Percentiles rank a stretch among this genome's conserved stretches.
These are phyloP conservation scores for Muricea muricata DNA, from an alignment of 92 coral and sea anemone species.

Conservation along the genomic window DNA sequence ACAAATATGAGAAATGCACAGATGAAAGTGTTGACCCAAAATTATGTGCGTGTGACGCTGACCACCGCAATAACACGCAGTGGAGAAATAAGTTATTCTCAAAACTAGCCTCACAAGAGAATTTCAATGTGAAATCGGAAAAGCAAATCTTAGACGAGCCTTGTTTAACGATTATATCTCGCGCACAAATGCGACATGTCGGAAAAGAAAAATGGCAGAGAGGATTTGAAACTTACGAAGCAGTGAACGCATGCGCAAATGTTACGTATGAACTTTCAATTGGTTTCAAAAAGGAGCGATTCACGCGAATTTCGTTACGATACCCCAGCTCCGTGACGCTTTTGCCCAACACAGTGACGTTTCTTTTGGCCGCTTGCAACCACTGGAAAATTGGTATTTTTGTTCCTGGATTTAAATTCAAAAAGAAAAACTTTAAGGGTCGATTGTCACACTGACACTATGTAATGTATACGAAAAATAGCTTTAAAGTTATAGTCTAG, in stretches of 20 bases:
- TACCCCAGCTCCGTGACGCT: slow-evolving; percentile 66
- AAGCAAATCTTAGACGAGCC: background rate
- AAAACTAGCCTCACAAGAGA: background rate
- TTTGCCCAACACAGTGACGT: slow-evolving; percentile 73
- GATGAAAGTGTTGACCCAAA: slow-evolving; percentile 80
- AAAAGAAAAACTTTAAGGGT: no score
- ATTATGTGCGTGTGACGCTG: slow-evolving; percentile 81
- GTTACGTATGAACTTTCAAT: background rate
- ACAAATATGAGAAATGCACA: slow-evolving; percentile 80
- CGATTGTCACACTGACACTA: no score
- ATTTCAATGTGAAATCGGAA: slow-evolving; percentile 5
- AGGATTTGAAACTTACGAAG: slow-evolving; percentile 5
- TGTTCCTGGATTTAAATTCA: background rate
- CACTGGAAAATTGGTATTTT: slow-evolving; percentile 84
- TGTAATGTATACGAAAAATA: no score
- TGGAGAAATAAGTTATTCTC: background rate
- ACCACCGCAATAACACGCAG: background rate
- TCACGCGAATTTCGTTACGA: slow-evolving; percentile 63
- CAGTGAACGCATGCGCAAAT: slow-evolving; percentile 14
- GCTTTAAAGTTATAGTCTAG: no score
- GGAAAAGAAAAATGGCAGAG: background rate
- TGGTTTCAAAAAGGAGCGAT: background rate
- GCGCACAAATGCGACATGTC: background rate
- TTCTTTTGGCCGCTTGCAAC: slow-evolving; percentile 69
- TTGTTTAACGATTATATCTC: slow-evolving; percentile 19